Percentiles rank a stretch among this genome's conserved stretches.
Conservation (phyloP, 2,113 vertebrate genomes). For the Heloderma charlesbogerti region DNA sequence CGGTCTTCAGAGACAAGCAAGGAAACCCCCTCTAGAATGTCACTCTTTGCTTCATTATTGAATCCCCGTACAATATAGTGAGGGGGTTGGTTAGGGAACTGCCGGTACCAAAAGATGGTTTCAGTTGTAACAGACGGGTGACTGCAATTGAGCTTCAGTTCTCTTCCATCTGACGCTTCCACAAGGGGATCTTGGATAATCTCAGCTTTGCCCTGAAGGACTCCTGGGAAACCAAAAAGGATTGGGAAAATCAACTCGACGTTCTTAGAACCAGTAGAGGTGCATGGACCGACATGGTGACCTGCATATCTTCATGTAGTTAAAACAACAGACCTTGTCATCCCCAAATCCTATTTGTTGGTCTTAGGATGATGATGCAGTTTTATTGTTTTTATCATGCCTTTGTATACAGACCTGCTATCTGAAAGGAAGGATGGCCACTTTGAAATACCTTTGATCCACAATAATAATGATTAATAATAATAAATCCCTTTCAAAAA, state of each 20-base stretch:
- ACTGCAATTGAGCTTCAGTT: background rate
- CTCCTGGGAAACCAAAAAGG: background rate
- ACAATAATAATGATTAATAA: too few relatives aligned
- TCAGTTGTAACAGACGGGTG: background rate
- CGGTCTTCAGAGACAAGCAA: background rate
- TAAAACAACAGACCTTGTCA: background rate
- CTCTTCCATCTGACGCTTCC: background rate
- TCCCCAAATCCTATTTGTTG: too few relatives aligned
- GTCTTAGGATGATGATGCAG: too few relatives aligned
- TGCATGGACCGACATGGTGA: background rate
- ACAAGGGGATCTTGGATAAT: background rate
- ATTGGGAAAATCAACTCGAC: background rate
- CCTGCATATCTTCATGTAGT: background rate
- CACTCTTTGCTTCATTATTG: background rate
- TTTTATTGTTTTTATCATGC: too few relatives aligned
- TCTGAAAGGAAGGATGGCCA: too few relatives aligned
- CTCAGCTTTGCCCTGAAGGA: background rate
- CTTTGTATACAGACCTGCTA: too few relatives aligned
- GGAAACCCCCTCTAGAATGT: background rate
- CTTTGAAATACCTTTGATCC: too few relatives aligned
- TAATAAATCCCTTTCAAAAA: too few relatives aligned
- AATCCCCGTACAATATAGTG: background rate
- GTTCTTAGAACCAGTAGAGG: too few relatives aligned
- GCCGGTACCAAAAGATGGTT: background rate
- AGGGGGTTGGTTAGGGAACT: background rate